These are phyloP conservation scores for Eumeta japonica DNA, from an alignment of 1,140 invertebrate species.

Conservation along the genomic window DNA sequence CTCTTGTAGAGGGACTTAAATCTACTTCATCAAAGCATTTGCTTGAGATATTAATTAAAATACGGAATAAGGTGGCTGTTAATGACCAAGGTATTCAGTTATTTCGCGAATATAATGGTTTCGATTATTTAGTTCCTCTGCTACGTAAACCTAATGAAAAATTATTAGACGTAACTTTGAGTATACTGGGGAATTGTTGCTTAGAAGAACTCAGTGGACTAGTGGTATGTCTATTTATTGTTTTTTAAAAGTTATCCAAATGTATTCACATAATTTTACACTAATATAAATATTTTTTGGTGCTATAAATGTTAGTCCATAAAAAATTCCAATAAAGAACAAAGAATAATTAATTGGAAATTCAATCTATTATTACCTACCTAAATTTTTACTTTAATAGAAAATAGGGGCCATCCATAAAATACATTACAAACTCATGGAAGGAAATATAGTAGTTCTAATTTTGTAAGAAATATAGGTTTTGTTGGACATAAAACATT, in stretches of 20 bases:
- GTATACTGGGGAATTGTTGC: conserved; percentile 62
- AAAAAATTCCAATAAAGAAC: background rate
- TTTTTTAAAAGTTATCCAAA: background rate
- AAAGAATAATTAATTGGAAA: background rate
- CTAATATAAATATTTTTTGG: conserved; percentile 1
- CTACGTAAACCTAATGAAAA: conserved; percentile 54
- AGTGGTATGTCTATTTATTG: conserved; percentile 20
- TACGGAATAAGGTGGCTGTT: conserved; percentile 37
- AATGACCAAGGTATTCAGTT: conserved; percentile 39
- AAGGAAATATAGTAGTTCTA: no score
- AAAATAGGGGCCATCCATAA: no score
- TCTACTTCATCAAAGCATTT: conserved; percentile 40
- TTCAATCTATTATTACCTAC: no score
- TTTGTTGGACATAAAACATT: no score
- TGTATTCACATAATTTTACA: background rate
- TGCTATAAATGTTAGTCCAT: background rate
- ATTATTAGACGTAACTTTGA: conserved; percentile 56
- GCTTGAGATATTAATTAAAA: conserved; percentile 41
- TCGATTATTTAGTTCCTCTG: conserved; percentile 44
- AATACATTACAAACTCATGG: no score
- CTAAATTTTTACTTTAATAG: no score
- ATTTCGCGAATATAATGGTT: conserved; percentile 46
- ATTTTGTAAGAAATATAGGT: no score
- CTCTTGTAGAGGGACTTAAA: conserved; percentile 35
- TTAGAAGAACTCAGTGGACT: conserved; percentile 41